Percentiles rank a stretch among this genome's conserved stretches.
phyloP scores from a whole-genome alignment of 92 coral and sea anemone genomes.

The Blastomussa wellsi region DNA sequence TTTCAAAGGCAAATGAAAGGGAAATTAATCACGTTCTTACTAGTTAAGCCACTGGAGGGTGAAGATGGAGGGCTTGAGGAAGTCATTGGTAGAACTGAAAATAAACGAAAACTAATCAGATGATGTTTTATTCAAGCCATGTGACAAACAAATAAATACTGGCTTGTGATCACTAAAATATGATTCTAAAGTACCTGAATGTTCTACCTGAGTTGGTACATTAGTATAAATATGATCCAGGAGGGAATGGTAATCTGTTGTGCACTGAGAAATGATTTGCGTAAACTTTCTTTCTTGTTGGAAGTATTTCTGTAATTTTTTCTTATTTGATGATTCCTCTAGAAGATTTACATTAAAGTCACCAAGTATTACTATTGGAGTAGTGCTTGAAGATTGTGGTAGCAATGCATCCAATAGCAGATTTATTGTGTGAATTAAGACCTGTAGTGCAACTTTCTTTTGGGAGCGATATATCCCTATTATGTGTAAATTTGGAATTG shows the following conservation, averaged over 20 bases:
- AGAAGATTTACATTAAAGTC: too few relatives aligned
- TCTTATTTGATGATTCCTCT: conserved; percentile 35
- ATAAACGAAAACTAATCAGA: neutral
- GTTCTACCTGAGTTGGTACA: conserved; percentile 16
- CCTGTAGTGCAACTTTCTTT: neutral
- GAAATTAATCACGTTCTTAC: conserved; percentile 44
- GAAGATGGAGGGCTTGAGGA: conserved; percentile 49
- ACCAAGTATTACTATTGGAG: too few relatives aligned
- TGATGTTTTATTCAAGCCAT: conserved; percentile 19
- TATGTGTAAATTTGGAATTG: conserved; percentile 29
- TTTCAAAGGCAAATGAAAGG: conserved; percentile 34
- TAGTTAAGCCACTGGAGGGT: conserved; percentile 32
- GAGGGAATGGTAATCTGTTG: conserved; percentile 31
- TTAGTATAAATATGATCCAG: conserved; percentile 34
- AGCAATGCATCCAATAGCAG: conserved; percentile 5
- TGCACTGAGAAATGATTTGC: conserved; percentile 24
- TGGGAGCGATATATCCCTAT: neutral
- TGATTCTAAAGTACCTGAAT: conserved; percentile 21
- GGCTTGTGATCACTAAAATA: conserved; percentile 39
- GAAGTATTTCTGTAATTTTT: neutral
- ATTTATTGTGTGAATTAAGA: neutral
- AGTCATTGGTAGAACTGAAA: conserved; percentile 37
- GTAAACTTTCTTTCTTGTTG: conserved; percentile 29
- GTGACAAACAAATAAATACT: conserved; percentile 15
- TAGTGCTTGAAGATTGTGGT: conserved; percentile 13